Base-by-base conservation (phyloP, 1,140 invertebrate genomes). In the Heliconius eleuchia region DNA sequence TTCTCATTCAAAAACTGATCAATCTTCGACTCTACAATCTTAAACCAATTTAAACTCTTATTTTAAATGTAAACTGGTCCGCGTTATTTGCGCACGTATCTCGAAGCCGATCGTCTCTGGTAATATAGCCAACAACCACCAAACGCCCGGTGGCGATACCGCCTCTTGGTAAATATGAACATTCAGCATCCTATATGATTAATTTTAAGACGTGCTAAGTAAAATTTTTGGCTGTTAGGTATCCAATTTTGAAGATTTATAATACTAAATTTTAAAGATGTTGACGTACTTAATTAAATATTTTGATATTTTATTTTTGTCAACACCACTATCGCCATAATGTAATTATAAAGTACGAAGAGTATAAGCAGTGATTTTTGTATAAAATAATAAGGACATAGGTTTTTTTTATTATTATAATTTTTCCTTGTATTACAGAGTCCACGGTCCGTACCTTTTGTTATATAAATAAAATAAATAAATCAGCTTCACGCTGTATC, bases 181-280 rank as follows among this genome's bases (percentile, higher is more conserved):
- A 39, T 72, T 39, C 4, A 72, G 87, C 85, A 85, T 86, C 81
- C 85, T 87, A 87, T 66, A n/a, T 66, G 60, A 66, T 66, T 66
- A 66, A n/a, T 88, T 85, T 91, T 92, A 91, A 92, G 89, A 86
- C 89, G 89, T 92, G 90, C 83, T 93, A 91, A 91, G 86, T 93
- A 91, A 91, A 85, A 89, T 88, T 86, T 60, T 71, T 78, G 70
- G 72, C 66, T 37, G 76, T 80, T 74, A 30, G 77, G 78, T 13
- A 60, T 60, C 7, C 9, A 60, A 60, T 60, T n/a, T 60, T n/a
- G 23, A 3, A 11, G 57, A 46, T 60, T 27, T 13, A 60, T 27
- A 60, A 60, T 60, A 60, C n/a, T 23, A 46, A 1, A 13, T 4
- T 46, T 46, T 46, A 46, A 46, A 1, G 42, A 46, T 46, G 16